A percentile compares a stretch with the other conserved stretches of the same genome.
Evolutionary conservation across 2,888 invertebrate species (phyloP).

Genomic region (Drosophila falleni): DNA sequence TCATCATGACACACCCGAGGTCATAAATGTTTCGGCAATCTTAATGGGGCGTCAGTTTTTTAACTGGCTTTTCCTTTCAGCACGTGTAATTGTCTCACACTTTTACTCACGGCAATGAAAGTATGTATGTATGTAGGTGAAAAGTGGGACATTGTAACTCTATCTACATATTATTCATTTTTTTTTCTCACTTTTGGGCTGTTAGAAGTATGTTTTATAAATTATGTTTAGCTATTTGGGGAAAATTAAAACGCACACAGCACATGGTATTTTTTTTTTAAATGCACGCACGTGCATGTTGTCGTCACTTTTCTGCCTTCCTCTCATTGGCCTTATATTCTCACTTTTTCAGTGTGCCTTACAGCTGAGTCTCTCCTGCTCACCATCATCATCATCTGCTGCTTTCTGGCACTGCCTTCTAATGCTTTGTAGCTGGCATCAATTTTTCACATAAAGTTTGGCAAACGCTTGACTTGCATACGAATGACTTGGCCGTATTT

Average conservation of each 20-base stretch:
- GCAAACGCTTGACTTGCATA: slow-evolving; percentile 79
- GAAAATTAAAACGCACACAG: slow-evolving; percentile 74
- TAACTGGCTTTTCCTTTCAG: slow-evolving; percentile 38
- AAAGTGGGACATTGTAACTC: slow-evolving; percentile 16
- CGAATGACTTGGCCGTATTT: slow-evolving; percentile 74
- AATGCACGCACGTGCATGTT: slow-evolving; percentile 78
- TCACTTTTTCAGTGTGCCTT: background rate
- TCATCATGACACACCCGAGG: slow-evolving; percentile 68
- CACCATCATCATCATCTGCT: slow-evolving; percentile 20
- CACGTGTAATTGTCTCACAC: slow-evolving; percentile 73
- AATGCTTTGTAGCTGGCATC: slow-evolving; percentile 58
- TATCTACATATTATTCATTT: slow-evolving; percentile 35
- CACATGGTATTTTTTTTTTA: slow-evolving; percentile 75
- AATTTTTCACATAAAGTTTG: slow-evolving; percentile 82
- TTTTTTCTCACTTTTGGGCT: slow-evolving; percentile 14
- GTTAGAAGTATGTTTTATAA: slow-evolving; percentile 66
- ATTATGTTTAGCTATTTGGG: slow-evolving; percentile 74
- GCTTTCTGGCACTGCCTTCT: slow-evolving; percentile 18
- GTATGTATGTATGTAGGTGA: slow-evolving; percentile 7
- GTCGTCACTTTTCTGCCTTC: slow-evolving; percentile 44
- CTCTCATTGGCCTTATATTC: background rate
- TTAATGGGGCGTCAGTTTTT: slow-evolving; percentile 69
- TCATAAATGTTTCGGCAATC: slow-evolving; percentile 81
- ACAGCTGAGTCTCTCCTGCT: slow-evolving; percentile 16
- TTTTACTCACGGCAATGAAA: slow-evolving; percentile 1